Conservation (phyloP, 2,113 vertebrate genomes). For the Dromiciops gliroides region DNA sequence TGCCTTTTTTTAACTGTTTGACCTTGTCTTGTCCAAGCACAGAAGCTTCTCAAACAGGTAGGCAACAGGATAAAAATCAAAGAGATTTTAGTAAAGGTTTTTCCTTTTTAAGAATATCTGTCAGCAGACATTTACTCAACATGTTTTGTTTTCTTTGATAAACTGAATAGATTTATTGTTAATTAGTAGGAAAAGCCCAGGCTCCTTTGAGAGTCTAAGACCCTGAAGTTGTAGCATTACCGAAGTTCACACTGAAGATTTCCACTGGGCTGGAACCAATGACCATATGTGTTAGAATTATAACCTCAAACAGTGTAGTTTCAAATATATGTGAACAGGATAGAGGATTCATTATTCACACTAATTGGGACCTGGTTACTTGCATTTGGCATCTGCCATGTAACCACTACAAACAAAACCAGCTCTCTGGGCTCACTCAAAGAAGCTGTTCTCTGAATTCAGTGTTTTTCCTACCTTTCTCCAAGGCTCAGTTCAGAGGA, state of each 20-base stretch:
- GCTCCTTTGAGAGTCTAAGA: background rate
- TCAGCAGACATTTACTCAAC: background rate
- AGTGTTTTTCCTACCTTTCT: background rate
- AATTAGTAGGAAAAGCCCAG: background rate
- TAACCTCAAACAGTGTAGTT: background rate
- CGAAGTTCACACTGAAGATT: background rate
- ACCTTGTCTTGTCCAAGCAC: conserved; percentile 69
- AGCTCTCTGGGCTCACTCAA: background rate
- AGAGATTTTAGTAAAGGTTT: conserved; percentile 15
- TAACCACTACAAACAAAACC: background rate
- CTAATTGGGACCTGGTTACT: background rate
- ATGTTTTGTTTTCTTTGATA: background rate
- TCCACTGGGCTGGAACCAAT: background rate
- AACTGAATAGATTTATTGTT: background rate
- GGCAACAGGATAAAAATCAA: conserved; percentile 54
- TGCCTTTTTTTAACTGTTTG: conserved; percentile 70
- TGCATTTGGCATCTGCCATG: background rate
- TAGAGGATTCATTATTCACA: background rate
- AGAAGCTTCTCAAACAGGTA: conserved; percentile 55
- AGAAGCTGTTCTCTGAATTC: background rate
- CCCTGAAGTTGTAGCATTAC: background rate
- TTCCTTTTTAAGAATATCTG: background rate
- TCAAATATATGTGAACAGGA: background rate
- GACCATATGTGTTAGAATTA: background rate
- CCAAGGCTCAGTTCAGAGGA: background rate